These are phyloP conservation scores for Abramis brama DNA, from an alignment of 2,113 vertebrate species.

Conservation along the genomic window DNA sequence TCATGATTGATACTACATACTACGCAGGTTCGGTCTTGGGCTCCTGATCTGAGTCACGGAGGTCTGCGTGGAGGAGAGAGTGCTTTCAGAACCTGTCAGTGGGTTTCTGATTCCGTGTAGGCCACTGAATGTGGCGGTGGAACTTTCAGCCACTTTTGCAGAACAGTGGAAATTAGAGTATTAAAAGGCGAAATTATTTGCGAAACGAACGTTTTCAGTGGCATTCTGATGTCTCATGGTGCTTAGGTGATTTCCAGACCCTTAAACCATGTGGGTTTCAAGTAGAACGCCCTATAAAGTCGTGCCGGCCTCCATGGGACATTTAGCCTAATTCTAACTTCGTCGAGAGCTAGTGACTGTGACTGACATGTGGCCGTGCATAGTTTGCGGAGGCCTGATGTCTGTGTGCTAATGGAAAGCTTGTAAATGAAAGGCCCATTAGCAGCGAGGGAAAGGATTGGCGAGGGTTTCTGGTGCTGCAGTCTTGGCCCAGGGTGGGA, in stretches of 20 bases:
- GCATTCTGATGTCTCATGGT: neutral
- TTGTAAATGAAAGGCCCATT: slow-evolving; percentile 61
- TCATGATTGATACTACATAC: slow-evolving; percentile 8
- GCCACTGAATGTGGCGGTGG: slow-evolving; percentile 35
- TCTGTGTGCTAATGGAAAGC: slow-evolving; percentile 64
- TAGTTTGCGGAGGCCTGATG: slow-evolving; percentile 62
- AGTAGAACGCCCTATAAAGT: neutral
- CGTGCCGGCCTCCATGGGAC: neutral
- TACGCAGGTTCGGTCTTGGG: neutral
- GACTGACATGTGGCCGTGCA: slow-evolving; percentile 34
- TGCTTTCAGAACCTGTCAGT: slow-evolving; percentile 31
- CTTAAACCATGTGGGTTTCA: slow-evolving; percentile 22
- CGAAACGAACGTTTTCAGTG: slow-evolving; percentile 18
- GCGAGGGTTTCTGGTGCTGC: slow-evolving; percentile 46
- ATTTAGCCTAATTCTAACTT: neutral
- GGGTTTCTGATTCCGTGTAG: slow-evolving; percentile 42
- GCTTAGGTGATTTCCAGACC: slow-evolving; percentile 39
- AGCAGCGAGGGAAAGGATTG: slow-evolving; percentile 64
- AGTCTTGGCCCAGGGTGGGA: slow-evolving; percentile 43
- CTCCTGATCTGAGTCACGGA: slow-evolving; percentile 47
- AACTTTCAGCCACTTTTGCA: slow-evolving; percentile 40
- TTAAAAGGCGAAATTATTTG: neutral
- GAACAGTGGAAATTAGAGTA: slow-evolving; percentile 48
- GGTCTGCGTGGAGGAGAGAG: slow-evolving; percentile 17
- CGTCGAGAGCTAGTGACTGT: neutral